These are phyloP conservation scores for Phodopus roborovskii DNA, from an alignment of 2,113 vertebrate species.

Conservation along the genomic window DNA sequence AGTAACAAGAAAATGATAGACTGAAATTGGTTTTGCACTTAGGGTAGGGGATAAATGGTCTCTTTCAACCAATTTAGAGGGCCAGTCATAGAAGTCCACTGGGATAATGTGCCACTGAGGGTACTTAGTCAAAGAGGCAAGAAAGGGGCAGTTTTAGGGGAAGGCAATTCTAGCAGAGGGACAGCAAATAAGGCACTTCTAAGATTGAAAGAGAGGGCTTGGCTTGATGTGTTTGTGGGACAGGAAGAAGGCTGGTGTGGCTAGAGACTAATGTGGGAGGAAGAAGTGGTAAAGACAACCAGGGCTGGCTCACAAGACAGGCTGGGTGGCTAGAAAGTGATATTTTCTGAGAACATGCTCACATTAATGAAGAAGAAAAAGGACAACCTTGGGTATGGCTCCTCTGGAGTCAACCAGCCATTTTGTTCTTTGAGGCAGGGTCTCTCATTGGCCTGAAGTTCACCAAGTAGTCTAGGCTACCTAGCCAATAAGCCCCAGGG, in stretches of 20 bases:
- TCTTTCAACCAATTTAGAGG: neutral
- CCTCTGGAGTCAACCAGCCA: no score
- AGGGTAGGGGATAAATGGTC: neutral
- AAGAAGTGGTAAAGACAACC: neutral
- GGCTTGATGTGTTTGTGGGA: neutral
- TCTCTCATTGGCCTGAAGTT: neutral
- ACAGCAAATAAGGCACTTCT: neutral
- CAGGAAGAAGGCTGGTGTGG: neutral
- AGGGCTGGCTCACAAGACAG: neutral
- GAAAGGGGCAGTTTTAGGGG: rapidly evolving
- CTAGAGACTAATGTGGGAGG: neutral
- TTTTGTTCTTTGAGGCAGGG: neutral
- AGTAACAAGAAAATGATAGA: conserved; percentile 12
- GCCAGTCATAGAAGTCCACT: neutral
- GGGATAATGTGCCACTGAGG: neutral
- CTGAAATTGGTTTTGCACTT: neutral
- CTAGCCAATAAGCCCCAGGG: neutral
- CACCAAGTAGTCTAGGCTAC: neutral
- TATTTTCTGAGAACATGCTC: neutral
- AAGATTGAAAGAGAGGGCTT: neutral
- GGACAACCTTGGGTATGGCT: neutral
- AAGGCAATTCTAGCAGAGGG: neutral
- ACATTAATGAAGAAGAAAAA: neutral
- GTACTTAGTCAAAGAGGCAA: neutral
- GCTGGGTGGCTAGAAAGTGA: neutral